phyloP scores from a whole-genome alignment of 2,797 vertebrate species.

The Sebastes paucispinis region DNA sequence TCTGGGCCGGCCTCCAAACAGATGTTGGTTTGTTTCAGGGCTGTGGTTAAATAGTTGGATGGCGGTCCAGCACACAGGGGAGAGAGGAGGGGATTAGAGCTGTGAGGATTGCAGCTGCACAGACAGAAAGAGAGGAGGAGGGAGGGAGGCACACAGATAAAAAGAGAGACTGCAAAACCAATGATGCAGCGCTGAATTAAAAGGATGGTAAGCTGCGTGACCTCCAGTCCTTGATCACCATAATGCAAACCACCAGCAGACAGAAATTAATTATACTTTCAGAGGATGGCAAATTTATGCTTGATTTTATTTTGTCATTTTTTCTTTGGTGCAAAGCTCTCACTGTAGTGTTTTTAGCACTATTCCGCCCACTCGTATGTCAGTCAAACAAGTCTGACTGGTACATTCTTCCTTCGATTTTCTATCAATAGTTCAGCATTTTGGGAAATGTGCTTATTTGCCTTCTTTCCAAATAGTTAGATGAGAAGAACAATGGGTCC shows the following conservation, averaged over 20 bases:
- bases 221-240: slow-evolving; percentile 43
- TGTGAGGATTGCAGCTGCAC: slow-evolving; percentile 87
- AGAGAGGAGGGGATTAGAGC: slow-evolving; percentile 72
- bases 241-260: slow-evolving; percentile 42
- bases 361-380: not conserved
- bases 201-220: slow-evolving; percentile 47
- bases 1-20: slow-evolving; percentile 89
- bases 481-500: not conserved
- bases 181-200: slow-evolving; percentile 46
- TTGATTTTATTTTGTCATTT: slow-evolving; percentile 20
- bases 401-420: not conserved
- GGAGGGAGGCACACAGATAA: slow-evolving; percentile 24
- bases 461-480: not conserved
- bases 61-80: slow-evolving; percentile 86
- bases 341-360: not conserved
- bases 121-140: slow-evolving; percentile 62
- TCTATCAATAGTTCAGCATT: not conserved
- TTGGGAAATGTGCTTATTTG: not conserved
- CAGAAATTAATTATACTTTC: slow-evolving; percentile 26
- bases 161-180: slow-evolving; percentile 39
- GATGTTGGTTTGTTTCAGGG: slow-evolving; percentile 93
- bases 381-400: not conserved
- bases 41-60: slow-evolving; percentile 91
- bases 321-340: slow-evolving; percentile 3
- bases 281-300: slow-evolving; percentile 3